Evolutionary conservation across 1,140 invertebrate genomes (phyloP), one percentile per base, ranked within the genome.

Genomic region (Drosophila ananassae): DNA sequence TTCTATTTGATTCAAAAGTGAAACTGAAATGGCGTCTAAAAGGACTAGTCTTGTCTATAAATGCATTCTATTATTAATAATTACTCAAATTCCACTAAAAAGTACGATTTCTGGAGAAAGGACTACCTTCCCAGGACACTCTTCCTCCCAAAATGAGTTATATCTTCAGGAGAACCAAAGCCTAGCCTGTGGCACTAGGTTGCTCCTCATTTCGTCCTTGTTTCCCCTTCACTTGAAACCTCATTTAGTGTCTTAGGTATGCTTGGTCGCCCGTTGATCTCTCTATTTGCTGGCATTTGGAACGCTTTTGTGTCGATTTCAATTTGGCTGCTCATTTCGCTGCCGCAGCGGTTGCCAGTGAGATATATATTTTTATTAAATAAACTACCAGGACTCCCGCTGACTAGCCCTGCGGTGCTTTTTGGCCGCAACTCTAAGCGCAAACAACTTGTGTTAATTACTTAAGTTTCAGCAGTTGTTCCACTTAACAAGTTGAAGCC

Each of bases 381-480:
- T 80, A 77, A 73, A 77, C 78, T 81, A 77, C 0, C 17, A 17
- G 17, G 17, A 17, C 17, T 17, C 17, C 17, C 17, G 17, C 17
- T 17, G 17, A 17, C 17, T 17, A 17, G 17, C 17, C 55, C 34
- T 56, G 13, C 37, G 46, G 51, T 28, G 44, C 62, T 68, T 61
- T 61, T 75, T 61, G 62, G 41, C 63, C 71, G 66, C 57, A 76
- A 73, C 64, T 66, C 47, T 63, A 46, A 77, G 72, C 72, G 79
- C 67, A 84, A 84, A 80, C 74, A 84, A 87, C 81, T 84, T 78
- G 77, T 75, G 77, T 87, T 87, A 87, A 87, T 87, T 87, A 84
- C 81, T 73, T 85, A 87, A 87, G 77, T 87, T 87, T 85, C 64
- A 84, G 77, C 81, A 79, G 74, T 84, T 84, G 79, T 77, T 81